phyloP scores from a whole-genome alignment of 2,113 vertebrate genomes.

The Upupa epops region DNA sequence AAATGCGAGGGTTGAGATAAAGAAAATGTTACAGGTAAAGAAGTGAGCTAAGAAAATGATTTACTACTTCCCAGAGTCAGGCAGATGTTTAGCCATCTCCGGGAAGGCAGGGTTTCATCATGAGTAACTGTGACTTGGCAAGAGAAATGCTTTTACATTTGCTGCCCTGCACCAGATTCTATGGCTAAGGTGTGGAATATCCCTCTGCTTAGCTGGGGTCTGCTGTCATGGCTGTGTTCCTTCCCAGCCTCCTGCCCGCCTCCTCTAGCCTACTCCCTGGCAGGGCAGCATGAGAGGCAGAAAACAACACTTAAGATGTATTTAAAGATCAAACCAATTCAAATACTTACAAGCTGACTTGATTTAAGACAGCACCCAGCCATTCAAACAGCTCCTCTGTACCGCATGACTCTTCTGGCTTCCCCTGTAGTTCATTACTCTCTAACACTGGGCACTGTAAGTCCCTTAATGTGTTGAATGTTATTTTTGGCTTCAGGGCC shows the following conservation, averaged over 20 bases:
- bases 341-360: constrained; percentile 78
- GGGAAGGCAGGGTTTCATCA: not conserved
- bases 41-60: not conserved
- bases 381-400: constrained; percentile 85
- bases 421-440: constrained; percentile 69
- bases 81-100: not conserved
- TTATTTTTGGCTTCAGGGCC: constrained; percentile 76
- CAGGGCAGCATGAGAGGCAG: fast-evolving
- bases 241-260: not conserved
- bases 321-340: not conserved
- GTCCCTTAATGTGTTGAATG: constrained; percentile 57
- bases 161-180: not conserved
- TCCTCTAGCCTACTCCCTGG: not conserved
- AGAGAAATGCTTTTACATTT: fast-evolving
- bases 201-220: not conserved
- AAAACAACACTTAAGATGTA: not conserved
- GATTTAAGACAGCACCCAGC: constrained; percentile 84
- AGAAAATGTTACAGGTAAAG: not conserved
- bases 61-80: not conserved
- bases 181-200: not conserved
- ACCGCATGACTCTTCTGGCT: constrained; percentile 72
- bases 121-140: not conserved
- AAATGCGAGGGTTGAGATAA: not conserved
- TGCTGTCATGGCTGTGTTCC: not conserved
- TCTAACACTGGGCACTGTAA: constrained; percentile 78